Percentiles rank a stretch among this genome's conserved stretches.
Evolutionary conservation across 35 echinoderm and acorn worm species (phyloP).

Genomic region (Holothuria glaberrima): DNA sequence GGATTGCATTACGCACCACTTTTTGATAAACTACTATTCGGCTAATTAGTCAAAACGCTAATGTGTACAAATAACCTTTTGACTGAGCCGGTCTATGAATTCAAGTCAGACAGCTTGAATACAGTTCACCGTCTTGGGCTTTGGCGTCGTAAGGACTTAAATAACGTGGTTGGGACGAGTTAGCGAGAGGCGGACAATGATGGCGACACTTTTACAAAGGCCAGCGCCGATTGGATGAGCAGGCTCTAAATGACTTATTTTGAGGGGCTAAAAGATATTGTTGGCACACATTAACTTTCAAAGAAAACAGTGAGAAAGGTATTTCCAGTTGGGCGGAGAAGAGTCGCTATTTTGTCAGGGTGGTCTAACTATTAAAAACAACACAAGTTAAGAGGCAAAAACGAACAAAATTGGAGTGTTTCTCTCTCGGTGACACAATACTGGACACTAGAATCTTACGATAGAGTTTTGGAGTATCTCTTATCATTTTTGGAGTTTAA

Average conservation of each 20-base stretch:
- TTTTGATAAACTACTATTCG: conserved; percentile 1
- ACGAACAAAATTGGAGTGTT: too few relatives aligned
- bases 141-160: conserved; percentile 21
- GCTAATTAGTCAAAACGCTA: conserved; percentile 41
- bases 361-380: conserved; percentile 1
- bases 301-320: conserved; percentile 19
- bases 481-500: too few relatives aligned
- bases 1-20: too few relatives aligned
- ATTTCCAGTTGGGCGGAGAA: conserved; percentile 18
- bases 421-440: too few relatives aligned
- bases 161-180: conserved; percentile 10
- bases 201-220: conserved; percentile 20
- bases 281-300: conserved; percentile 16
- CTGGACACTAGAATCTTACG: too few relatives aligned
- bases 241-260: conserved; percentile 30
- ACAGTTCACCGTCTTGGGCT: neutral
- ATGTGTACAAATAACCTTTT: conserved; percentile 37
- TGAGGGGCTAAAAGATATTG: neutral
- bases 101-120: neutral
- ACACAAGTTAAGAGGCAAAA: too few relatives aligned
- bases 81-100: neutral
- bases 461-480: too few relatives aligned
- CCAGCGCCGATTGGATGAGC: conserved; percentile 7
- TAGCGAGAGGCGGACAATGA: conserved; percentile 13
- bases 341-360: conserved; percentile 24